These are phyloP conservation scores for Chalcosyrphus nemorum DNA, from an alignment of 2,888 invertebrate genomes.

Conservation along the genomic window DNA sequence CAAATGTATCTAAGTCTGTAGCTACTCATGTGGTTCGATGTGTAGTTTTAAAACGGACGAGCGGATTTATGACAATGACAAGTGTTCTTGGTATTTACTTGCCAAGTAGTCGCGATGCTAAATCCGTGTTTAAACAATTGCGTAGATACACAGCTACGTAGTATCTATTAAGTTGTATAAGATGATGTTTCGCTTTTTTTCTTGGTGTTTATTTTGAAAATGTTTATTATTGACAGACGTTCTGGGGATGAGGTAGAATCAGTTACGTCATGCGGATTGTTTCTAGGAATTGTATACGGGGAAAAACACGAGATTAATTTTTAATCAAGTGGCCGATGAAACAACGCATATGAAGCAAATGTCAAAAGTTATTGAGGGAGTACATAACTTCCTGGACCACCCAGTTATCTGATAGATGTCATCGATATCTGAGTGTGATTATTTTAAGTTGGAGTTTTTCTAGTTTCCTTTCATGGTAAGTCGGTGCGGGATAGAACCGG, in stretches of 20 bases:
- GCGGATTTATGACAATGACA: conserved; percentile 28
- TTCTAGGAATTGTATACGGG: neutral
- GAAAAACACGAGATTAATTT: conserved; percentile 3
- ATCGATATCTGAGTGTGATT: neutral
- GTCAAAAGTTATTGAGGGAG: neutral
- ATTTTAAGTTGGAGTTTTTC: neutral
- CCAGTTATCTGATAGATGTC: neutral
- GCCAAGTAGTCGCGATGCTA: conserved; percentile 2
- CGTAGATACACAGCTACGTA: conserved; percentile 1
- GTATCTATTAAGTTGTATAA: conserved; percentile 7
- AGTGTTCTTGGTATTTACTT: conserved; percentile 35
- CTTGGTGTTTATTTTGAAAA: neutral
- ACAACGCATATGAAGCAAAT: too few species aligned
- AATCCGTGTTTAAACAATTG: conserved; percentile 29
- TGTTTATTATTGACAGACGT: conserved; percentile 33
- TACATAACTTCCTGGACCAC: neutral
- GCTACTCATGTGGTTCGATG: neutral
- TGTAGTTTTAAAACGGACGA: neutral
- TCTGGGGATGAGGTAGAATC: conserved; percentile 4
- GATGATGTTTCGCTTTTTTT: neutral
- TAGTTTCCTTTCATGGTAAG: neutral
- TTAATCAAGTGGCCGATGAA: too few species aligned
- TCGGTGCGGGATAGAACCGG: neutral
- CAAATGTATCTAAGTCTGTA: neutral
- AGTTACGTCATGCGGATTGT: neutral